Percentiles rank a stretch among this genome's conserved stretches.
These are phyloP conservation scores for Cyclopterus lumpus DNA, from an alignment of 2,797 vertebrate genomes.

Conservation along the genomic window DNA sequence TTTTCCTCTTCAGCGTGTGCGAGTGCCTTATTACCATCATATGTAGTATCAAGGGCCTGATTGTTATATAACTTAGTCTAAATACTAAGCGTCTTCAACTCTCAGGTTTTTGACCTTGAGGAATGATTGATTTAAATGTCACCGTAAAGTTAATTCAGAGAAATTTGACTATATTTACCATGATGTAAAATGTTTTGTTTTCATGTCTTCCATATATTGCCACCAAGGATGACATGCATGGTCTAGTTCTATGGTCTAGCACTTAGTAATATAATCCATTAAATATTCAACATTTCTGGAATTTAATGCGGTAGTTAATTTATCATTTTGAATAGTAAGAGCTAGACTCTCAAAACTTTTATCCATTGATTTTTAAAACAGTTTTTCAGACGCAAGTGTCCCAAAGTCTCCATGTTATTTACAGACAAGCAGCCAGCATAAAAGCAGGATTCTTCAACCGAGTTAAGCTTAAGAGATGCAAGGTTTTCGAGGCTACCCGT, in stretches of 20 bases:
- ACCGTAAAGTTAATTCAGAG: neutral
- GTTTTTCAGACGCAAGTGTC: neutral
- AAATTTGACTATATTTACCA: neutral
- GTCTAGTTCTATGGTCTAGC: neutral
- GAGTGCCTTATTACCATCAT: conserved; percentile 53
- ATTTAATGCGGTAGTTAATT: neutral
- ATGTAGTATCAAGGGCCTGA: neutral
- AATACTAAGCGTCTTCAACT: neutral
- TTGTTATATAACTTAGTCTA: conserved; percentile 49
- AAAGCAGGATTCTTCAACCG: neutral
- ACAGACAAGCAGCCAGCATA: neutral
- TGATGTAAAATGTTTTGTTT: neutral
- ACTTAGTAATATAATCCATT: neutral
- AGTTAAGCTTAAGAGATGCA: conserved; percentile 12
- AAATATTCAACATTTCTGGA: neutral
- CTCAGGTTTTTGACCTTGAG: neutral
- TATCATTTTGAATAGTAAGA: neutral
- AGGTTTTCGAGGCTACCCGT: conserved; percentile 5
- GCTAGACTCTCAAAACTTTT: neutral
- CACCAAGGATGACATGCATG: neutral
- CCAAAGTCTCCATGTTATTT: conserved; percentile 10
- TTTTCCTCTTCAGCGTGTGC: conserved; percentile 67
- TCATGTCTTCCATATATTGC: neutral
- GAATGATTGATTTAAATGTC: conserved; percentile 10
- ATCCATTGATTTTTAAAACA: neutral